Conservation (phyloP, 2,113 vertebrate species). For the Pseudorhombus dupliciocellatus region DNA sequence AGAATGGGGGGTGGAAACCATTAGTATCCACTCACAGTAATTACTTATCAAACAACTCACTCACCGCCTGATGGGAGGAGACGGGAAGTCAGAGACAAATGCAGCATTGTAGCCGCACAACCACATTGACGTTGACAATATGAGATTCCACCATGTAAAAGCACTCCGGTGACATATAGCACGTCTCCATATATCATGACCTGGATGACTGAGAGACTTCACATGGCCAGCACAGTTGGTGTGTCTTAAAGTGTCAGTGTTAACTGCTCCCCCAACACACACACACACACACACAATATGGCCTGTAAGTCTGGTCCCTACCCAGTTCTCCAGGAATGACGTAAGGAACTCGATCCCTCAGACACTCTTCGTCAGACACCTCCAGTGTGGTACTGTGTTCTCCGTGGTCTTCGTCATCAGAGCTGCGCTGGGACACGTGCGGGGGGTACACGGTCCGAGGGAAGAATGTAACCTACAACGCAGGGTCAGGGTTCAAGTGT, state of each 20-base stretch:
- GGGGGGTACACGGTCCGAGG: slow-evolving; percentile 76
- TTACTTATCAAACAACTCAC: neutral
- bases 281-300: neutral
- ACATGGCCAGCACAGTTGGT: slow-evolving; percentile 11
- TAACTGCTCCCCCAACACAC: slow-evolving; percentile 8
- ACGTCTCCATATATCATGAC: slow-evolving; percentile 22
- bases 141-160: neutral
- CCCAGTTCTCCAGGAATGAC: slow-evolving; percentile 88
- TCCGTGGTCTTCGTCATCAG: slow-evolving; percentile 93
- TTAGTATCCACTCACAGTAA: neutral
- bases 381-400: slow-evolving; percentile 91
- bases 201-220: slow-evolving; percentile 27
- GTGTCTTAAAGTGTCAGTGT: slow-evolving; percentile 25
- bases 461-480: slow-evolving; percentile 74
- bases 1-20: neutral
- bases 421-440: slow-evolving; percentile 88
- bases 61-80: neutral
- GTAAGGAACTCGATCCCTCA: slow-evolving; percentile 85
- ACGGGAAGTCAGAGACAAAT: neutral
- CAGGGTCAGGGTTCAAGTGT: neutral
- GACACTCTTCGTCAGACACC: slow-evolving; percentile 95
- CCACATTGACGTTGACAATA: neutral
- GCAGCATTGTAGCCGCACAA: neutral
- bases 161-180: slow-evolving; percentile 15
- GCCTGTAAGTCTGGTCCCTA: slow-evolving; percentile 33